Percentiles rank a stretch among this genome's conserved stretches.
Conservation (phyloP, 2,113 vertebrate genomes). For the Lophochroa leadbeateri region DNA sequence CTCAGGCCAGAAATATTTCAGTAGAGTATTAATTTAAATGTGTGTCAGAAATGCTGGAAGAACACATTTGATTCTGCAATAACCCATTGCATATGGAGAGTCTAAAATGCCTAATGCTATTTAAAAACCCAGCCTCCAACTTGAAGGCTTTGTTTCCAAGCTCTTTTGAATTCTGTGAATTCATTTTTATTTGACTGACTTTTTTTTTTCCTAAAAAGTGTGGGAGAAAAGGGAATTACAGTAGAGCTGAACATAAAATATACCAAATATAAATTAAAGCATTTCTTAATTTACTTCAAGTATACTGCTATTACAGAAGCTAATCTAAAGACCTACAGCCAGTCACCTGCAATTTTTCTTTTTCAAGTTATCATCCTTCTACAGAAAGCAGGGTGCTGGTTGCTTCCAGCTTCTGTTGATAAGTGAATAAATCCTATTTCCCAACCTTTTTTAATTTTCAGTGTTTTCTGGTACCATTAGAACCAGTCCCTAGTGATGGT, state of each 20-base stretch:
- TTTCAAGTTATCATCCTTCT: neutral
- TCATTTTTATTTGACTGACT: neutral
- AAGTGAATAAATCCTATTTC: neutral
- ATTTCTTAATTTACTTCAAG: neutral
- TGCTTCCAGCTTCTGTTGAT: neutral
- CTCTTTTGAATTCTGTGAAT: neutral
- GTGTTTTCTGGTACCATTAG: neutral
- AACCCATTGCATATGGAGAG: neutral
- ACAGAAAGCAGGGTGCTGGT: neutral
- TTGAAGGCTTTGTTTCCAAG: neutral
- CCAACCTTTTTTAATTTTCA: neutral
- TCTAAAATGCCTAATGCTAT: neutral
- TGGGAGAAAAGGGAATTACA: neutral
- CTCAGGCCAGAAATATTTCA: neutral
- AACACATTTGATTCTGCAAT: neutral
- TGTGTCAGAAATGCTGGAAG: neutral
- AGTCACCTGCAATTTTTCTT: neutral
- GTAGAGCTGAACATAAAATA: neutral
- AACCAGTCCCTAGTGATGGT: neutral
- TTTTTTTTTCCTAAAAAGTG: neutral
- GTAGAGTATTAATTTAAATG: neutral
- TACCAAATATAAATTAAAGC: neutral
- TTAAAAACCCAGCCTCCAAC: neutral
- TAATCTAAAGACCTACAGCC: neutral
- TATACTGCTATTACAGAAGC: neutral